Conservation (phyloP, 2,888 invertebrate species). For the Hoplodrina ambigua region DNA sequence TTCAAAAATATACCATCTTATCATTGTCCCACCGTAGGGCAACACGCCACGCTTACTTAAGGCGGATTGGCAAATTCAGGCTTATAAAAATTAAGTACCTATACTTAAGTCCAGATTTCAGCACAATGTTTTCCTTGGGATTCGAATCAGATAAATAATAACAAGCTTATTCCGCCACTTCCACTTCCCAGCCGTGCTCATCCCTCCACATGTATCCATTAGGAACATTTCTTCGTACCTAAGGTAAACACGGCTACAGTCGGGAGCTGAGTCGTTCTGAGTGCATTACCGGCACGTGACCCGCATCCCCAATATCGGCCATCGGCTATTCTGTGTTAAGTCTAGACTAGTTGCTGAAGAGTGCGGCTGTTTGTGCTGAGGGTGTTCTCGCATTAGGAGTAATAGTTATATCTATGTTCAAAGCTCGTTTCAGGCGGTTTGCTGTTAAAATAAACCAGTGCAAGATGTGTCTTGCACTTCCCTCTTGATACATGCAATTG, state of each 20-base stretch:
- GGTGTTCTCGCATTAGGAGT: neutral
- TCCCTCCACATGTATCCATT: constrained; percentile 23
- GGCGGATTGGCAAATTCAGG: too few species aligned
- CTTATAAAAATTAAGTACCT: too few species aligned
- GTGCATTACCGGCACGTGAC: constrained; percentile 61
- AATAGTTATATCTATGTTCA: too few species aligned
- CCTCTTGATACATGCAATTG: too few species aligned
- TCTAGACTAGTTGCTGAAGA: constrained; percentile 42
- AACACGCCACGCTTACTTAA: too few species aligned
- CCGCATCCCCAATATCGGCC: constrained; percentile 27
- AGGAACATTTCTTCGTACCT: constrained; percentile 23
- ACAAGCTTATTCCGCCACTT: neutral
- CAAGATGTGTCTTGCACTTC: too few species aligned
- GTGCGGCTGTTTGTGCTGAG: constrained; percentile 10
- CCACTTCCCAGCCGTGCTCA: neutral
- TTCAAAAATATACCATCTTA: too few species aligned
- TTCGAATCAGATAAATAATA: neutral
- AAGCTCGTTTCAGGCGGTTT: too few species aligned
- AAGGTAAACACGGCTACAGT: constrained; percentile 33
- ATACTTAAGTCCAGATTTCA: too few species aligned
- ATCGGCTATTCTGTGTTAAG: constrained; percentile 15
- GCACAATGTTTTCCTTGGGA: too few species aligned
- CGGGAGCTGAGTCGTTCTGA: constrained; percentile 27
- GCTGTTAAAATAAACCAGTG: too few species aligned
- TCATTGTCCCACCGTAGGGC: too few species aligned